These are phyloP conservation scores for Muntiacus muntjak DNA, from an alignment of 2,113 vertebrate species.

Conservation along the genomic window DNA sequence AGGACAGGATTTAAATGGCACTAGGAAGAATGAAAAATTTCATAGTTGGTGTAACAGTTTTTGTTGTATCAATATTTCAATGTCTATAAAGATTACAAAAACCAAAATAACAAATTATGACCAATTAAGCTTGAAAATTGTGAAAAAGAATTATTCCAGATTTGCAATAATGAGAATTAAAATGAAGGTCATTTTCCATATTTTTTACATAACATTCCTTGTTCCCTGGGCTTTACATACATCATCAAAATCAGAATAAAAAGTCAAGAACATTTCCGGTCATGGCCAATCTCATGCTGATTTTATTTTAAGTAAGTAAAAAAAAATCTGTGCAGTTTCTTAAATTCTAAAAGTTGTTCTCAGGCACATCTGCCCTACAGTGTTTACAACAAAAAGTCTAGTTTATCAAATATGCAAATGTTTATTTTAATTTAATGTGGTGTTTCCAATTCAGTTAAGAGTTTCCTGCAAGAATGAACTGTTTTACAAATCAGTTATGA, in stretches of 20 bases:
- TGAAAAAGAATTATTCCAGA: neutral
- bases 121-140: neutral
- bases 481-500: neutral
- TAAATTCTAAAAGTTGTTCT: neutral
- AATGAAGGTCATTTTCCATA: neutral
- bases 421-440: conserved; percentile 17
- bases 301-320: conserved; percentile 16
- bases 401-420: neutral
- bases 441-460: neutral
- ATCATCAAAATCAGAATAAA: neutral
- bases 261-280: neutral
- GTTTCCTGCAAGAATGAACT: neutral
- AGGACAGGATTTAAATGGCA: neutral
- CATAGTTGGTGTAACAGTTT: neutral
- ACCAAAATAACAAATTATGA: conserved; percentile 55
- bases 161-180: neutral
- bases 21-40: conserved; percentile 38
- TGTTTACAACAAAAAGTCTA: neutral
- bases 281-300: neutral
- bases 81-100: conserved; percentile 2
- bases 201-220: neutral
- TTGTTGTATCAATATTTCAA: conserved; percentile 38
- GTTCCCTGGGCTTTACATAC: neutral
- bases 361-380: neutral
- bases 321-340: neutral